Base-by-base conservation (phyloP, 2,888 invertebrate species). In the Phlogophora meticulosa region DNA sequence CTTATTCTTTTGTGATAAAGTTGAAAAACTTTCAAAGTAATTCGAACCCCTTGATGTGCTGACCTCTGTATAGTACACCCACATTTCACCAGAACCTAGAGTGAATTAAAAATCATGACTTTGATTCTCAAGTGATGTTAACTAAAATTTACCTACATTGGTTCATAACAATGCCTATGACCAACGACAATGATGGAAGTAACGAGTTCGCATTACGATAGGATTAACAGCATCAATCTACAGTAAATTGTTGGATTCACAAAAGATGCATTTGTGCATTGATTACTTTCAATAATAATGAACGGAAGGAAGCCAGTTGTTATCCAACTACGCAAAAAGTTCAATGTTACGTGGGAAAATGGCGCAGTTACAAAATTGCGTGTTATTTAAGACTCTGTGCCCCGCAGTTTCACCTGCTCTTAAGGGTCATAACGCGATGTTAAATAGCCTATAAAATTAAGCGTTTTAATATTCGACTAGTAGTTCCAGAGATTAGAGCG, bases 201-300 rank as follows among this genome's bases (percentile, higher is more conserved):
- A 22, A 38, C 4, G 2, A 40, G 4, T 40, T 7, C n/a, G 48
- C 46, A 49, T 49, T 20, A 28, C n/a, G 9, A 1, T 20, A 13
- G 17, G 38, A 68, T 60, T n/a, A n/a, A 32, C 40, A 5, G 24
- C 10, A 24, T 43, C 20, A 46, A 49, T 61, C 15, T 36, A 76
- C 76, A 62, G n/a, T n/a, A n/a, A n/a, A 45, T 55, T 20, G 13
- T 24, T 48, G 34, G 32, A 17, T 61, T 34, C 7, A 57, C 9
- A 67, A 72, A 72, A 56, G 61, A 58, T 61, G 57, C 61, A 49
- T 20, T 34, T 53, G 20, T 53, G 40, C 57, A 69, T 70, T 62
- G 57, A 76, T 48, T 45, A 40, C 38, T n/a, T 52, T 48, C n/a
- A 48, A 76, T 61, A 76, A 75, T 67, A 36, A 22, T 11, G 11